A percentile compares a stretch with the other conserved stretches of the same genome.
phyloP scores from a whole-genome alignment of 2,797 vertebrate genomes.

The Anas georgica region DNA sequence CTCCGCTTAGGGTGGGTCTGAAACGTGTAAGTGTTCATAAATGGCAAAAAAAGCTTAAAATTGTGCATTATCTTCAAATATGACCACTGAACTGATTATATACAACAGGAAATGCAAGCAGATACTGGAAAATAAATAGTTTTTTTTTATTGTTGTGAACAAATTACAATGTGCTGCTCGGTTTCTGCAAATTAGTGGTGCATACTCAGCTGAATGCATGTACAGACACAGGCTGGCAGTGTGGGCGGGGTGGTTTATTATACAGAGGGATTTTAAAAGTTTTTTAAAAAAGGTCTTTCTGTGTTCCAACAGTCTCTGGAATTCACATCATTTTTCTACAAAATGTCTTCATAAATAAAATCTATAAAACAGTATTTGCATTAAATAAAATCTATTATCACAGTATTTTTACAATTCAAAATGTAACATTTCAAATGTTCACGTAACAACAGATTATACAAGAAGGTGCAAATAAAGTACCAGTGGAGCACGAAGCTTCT shows the following conservation, averaged over 20 bases:
- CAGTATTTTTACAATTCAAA: background rate
- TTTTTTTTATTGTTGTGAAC: background rate
- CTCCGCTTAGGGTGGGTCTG: background rate
- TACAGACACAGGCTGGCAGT: background rate
- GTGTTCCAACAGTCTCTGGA: background rate
- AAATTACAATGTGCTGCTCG: background rate
- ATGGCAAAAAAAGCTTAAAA: background rate
- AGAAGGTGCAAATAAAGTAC: constrained; percentile 9
- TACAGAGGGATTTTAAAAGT: background rate
- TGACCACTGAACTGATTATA: background rate
- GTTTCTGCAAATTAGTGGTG: background rate
- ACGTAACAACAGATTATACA: background rate
- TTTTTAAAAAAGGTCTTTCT: background rate
- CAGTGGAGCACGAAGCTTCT: background rate
- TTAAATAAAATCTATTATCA: constrained; percentile 52
- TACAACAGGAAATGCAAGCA: background rate
- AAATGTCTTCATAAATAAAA: constrained; percentile 61
- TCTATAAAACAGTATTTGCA: background rate
- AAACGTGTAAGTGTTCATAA: background rate
- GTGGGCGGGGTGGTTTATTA: background rate
- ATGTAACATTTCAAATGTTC: background rate
- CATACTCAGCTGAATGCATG: background rate
- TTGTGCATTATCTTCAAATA: too few relatives aligned
- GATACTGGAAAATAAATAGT: background rate
- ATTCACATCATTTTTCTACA: background rate